A percentile compares a stretch with the other conserved stretches of the same genome.
Evolutionary conservation across 2,888 invertebrate genomes (phyloP).

Genomic region (Lithophane semibrunnea): DNA sequence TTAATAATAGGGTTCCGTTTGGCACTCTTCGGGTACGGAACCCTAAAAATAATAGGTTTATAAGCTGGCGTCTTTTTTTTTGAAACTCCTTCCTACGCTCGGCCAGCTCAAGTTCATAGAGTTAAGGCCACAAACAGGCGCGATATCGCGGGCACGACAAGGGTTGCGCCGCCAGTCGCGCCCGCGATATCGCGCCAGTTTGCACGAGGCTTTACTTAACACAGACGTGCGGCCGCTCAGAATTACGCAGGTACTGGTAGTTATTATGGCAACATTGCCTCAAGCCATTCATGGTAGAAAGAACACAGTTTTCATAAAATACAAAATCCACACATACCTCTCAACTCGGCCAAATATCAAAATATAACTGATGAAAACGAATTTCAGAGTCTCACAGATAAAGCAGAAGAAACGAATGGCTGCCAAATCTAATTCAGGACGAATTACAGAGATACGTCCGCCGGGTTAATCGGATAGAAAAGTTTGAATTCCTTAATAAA

Average conservation of each 20-base stretch:
- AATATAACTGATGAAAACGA: constrained; percentile 48
- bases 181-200: too few species aligned
- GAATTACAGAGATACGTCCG: constrained; percentile 60
- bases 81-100: not conserved
- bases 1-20: too few species aligned
- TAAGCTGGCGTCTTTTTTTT: not conserved
- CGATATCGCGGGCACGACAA: too few species aligned
- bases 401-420: constrained; percentile 50
- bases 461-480: constrained; percentile 67
- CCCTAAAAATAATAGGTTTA: too few species aligned
- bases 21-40: too few species aligned
- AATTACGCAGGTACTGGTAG: not conserved
- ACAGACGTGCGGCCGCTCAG: too few species aligned
- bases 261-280: not conserved
- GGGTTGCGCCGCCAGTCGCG: too few species aligned
- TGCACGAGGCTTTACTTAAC: too few species aligned
- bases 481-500: constrained; percentile 71
- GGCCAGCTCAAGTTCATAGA: not conserved
- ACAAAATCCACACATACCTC: constrained; percentile 24
- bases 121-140: too few species aligned
- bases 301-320: constrained; percentile 8
- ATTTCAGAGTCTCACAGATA: constrained; percentile 35
- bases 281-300: not conserved
- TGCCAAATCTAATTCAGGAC: constrained; percentile 55
- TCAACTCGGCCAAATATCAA: constrained; percentile 24